These are phyloP conservation scores for Hippotragus niger DNA, from an alignment of 2,113 vertebrate genomes.

Conservation along the genomic window DNA sequence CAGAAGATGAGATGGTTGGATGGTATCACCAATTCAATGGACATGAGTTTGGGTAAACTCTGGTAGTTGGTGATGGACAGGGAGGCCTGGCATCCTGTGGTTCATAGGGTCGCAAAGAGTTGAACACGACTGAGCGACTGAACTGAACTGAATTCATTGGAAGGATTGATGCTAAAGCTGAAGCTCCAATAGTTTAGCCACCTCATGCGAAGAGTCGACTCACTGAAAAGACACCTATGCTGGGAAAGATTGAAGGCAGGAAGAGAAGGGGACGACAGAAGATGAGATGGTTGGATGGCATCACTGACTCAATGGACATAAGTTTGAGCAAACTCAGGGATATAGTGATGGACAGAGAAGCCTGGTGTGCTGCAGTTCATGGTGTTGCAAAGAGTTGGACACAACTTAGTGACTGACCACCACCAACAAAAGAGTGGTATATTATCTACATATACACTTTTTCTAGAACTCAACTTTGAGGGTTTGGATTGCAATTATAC, in stretches of 20 bases:
- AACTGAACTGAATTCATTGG: not conserved
- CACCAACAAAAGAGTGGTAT: not conserved
- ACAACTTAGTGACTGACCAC: not conserved
- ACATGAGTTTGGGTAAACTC: not conserved
- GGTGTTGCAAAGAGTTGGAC: not conserved
- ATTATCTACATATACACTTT: not conserved
- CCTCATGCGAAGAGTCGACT: not conserved
- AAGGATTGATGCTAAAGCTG: not conserved
- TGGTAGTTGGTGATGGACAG: not conserved
- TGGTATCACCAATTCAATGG: not conserved
- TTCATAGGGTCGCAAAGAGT: not conserved
- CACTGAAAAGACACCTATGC: not conserved
- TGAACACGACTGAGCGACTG: rapidly evolving
- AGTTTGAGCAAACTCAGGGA: not conserved
- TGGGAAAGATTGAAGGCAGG: not conserved
- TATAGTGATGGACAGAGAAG: not conserved
- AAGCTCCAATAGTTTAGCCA: not conserved
- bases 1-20: not conserved
- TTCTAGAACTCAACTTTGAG: not conserved
- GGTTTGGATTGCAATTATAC: not conserved
- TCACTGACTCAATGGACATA: not conserved
- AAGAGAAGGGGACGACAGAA: not conserved
- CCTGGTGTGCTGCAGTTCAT: not conserved
- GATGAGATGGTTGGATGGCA: not conserved
- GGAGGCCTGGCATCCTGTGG: not conserved